Conservation (phyloP, 1,140 invertebrate genomes). For the Drosophila bocqueti region DNA sequence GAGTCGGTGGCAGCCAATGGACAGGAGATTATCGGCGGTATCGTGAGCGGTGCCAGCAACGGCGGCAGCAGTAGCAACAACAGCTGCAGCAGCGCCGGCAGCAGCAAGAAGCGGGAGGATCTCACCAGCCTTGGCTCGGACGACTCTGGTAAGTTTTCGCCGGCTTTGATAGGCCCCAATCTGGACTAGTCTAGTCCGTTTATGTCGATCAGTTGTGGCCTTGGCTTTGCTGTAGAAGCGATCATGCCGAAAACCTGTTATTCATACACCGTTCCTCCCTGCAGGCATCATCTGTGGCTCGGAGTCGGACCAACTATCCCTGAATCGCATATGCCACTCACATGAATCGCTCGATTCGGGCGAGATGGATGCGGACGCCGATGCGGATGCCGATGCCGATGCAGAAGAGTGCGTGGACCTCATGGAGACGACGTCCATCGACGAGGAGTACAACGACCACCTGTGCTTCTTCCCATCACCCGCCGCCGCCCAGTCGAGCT, state of each 20-base stretch:
- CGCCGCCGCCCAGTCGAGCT: conserved; percentile 12
- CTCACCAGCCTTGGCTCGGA: conserved; percentile 92
- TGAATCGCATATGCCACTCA: conserved; percentile 86
- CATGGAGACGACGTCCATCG: conserved; percentile 83
- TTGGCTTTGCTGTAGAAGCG: conserved; percentile 34
- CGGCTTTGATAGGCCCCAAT: background rate
- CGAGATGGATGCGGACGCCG: conserved; percentile 87
- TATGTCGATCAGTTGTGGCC: conserved; percentile 4
- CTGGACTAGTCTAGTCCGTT: background rate
- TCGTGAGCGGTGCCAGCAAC: conserved; percentile 22
- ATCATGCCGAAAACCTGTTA: conserved; percentile 62
- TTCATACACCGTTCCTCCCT: conserved; percentile 16
- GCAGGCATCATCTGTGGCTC: conserved; percentile 91
- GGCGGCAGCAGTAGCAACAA: conserved; percentile 54
- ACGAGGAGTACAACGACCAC: conserved; percentile 83
- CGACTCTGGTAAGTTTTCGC: conserved; percentile 88
- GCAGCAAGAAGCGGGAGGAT: conserved; percentile 87
- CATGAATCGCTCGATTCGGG: conserved; percentile 90
- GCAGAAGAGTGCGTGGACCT: conserved; percentile 86
- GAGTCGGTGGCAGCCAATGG: conserved; percentile 50
- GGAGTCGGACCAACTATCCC: conserved; percentile 86
- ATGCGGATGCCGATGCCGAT: conserved; percentile 74
- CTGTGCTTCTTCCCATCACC: conserved; percentile 68
- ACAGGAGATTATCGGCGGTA: conserved; percentile 51
- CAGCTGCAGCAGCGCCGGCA: conserved; percentile 62